A percentile compares a stretch with the other conserved stretches of the same genome.
phyloP scores from a whole-genome alignment of 2,888 invertebrate genomes.

The Fragum whitleyi region DNA sequence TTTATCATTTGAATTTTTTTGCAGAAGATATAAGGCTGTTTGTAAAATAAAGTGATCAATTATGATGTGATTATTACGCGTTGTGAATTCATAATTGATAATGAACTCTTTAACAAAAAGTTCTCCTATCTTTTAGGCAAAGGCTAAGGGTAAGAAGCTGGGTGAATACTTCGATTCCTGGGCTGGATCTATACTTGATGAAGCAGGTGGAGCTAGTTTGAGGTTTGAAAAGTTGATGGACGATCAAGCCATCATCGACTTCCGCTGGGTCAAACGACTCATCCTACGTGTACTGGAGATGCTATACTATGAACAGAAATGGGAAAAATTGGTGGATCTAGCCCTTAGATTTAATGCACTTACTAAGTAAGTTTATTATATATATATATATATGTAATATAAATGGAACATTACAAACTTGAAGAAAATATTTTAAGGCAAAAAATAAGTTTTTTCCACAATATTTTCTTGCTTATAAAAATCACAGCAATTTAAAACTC shows the following conservation, averaged over 20 bases:
- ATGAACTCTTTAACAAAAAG: too few relatives aligned
- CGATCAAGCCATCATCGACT: conserved; percentile 79
- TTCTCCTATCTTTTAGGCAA: conserved; percentile 61
- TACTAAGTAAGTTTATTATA: conserved; percentile 80
- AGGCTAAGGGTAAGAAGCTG: conserved; percentile 69
- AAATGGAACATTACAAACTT: too few relatives aligned
- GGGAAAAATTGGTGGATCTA: conserved; percentile 84
- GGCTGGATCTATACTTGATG: conserved; percentile 77
- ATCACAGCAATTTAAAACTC: too few relatives aligned
- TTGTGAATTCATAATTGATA: too few relatives aligned
- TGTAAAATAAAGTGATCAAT: too few relatives aligned
- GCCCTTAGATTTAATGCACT: conserved; percentile 84
- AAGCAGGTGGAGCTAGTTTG: conserved; percentile 82
- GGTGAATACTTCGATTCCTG: conserved; percentile 77
- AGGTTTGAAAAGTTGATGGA: conserved; percentile 83
- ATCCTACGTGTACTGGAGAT: conserved; percentile 81
- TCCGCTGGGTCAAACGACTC: conserved; percentile 79
- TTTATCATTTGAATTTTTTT: too few relatives aligned
- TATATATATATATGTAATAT: too few relatives aligned
- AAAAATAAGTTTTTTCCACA: too few relatives aligned
- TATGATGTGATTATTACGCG: too few relatives aligned
- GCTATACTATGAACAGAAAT: conserved; percentile 82
- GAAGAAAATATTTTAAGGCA: too few relatives aligned
- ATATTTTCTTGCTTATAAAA: too few relatives aligned
- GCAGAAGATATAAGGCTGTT: too few relatives aligned